Conservation (phyloP, 1,140 invertebrate genomes). For the Muscidifurax raptorellus region DNA sequence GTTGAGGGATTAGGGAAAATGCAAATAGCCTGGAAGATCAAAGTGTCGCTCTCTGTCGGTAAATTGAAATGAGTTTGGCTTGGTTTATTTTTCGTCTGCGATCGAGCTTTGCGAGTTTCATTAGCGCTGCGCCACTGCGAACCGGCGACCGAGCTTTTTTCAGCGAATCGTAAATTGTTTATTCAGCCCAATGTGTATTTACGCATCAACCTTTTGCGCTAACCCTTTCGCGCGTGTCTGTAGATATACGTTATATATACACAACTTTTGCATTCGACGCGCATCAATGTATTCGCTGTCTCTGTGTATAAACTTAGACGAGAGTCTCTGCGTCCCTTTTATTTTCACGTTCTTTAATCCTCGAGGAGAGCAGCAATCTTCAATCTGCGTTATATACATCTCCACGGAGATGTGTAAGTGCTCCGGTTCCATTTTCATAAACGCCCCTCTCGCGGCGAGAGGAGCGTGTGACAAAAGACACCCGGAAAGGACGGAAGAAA, state of each 20-base stretch:
- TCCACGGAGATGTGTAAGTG: neutral
- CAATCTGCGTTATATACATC: neutral
- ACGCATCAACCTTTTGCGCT: too few relatives aligned
- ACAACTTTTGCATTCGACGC: too few relatives aligned
- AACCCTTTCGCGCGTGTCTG: too few relatives aligned
- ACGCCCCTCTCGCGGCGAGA: neutral
- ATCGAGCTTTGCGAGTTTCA: neutral
- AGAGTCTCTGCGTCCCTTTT: neutral
- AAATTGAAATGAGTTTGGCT: slow-evolving; percentile 16
- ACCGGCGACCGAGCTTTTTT: neutral
- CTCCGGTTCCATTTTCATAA: slow-evolving; percentile 41
- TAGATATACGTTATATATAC: too few relatives aligned
- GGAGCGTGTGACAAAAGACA: neutral
- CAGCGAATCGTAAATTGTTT: neutral
- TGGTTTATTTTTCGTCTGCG: neutral
- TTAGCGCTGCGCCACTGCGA: neutral
- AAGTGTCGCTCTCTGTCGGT: slow-evolving; percentile 26
- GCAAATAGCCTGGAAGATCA: slow-evolving; percentile 42
- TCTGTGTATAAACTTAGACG: too few relatives aligned
- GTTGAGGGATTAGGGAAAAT: slow-evolving; percentile 35
- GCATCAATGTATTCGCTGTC: too few relatives aligned
- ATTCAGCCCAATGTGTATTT: too few relatives aligned
- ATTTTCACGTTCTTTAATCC: neutral
- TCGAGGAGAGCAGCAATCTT: neutral
- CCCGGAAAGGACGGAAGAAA: neutral